phyloP scores from a whole-genome alignment of 2,113 vertebrate genomes.

The Nematolebias whitei region DNA sequence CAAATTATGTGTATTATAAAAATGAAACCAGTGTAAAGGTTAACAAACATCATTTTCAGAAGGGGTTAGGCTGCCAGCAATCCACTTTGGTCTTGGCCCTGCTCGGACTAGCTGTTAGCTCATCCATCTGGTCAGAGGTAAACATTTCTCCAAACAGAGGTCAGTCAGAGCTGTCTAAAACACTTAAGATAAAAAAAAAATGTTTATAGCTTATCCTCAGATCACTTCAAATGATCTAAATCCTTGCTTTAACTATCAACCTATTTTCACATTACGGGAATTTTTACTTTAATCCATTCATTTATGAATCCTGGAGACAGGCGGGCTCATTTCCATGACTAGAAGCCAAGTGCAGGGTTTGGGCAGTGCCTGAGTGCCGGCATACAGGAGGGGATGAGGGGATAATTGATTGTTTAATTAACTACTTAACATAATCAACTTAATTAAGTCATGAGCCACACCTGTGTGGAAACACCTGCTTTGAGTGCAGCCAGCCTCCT shows the following conservation, averaged over 20 bases:
- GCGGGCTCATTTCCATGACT: slow-evolving; percentile 52
- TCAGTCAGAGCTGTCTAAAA: too few relatives aligned
- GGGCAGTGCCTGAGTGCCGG: slow-evolving; percentile 50
- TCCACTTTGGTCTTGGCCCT: too few relatives aligned
- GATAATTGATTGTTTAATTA: slow-evolving; percentile 71
- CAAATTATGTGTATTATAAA: too few relatives aligned
- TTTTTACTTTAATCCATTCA: slow-evolving; percentile 23
- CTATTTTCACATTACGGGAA: slow-evolving; percentile 3
- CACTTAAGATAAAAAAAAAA: too few relatives aligned
- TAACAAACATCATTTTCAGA: too few relatives aligned
- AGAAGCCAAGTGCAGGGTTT: slow-evolving; percentile 47
- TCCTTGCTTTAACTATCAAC: not conserved
- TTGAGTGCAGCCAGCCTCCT: slow-evolving; percentile 14
- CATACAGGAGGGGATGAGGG: slow-evolving; percentile 49
- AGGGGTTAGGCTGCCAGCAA: too few relatives aligned
- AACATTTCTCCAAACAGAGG: too few relatives aligned
- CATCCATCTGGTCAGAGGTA: too few relatives aligned
- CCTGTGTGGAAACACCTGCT: slow-evolving; percentile 64
- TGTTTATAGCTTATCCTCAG: too few relatives aligned
- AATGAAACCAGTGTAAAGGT: too few relatives aligned
- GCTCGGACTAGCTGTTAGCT: too few relatives aligned
- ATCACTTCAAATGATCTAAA: too few relatives aligned
- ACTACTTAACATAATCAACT: slow-evolving; percentile 64
- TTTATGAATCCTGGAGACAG: slow-evolving; percentile 43
- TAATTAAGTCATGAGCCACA: slow-evolving; percentile 55